Base-by-base conservation (phyloP, 1,140 invertebrate genomes). In the Cotesia vestalis region DNA sequence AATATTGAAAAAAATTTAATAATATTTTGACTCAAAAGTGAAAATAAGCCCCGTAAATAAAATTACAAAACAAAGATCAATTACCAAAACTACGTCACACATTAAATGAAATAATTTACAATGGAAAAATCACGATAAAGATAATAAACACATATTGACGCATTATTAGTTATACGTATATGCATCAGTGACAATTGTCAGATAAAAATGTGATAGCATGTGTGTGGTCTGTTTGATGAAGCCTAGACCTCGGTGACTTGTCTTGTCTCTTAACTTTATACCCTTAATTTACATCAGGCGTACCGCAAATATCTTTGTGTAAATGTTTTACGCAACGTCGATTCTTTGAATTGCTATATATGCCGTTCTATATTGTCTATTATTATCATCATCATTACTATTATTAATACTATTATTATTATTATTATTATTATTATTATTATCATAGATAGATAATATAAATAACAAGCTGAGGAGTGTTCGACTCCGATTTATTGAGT, bases 211-310 rank as follows among this genome's bases (percentile, higher is more conserved):
- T 14, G 40, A 46, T 46, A 11, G 40, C 51, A 11, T 71, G 62
- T 52, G 69, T 71, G 69, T 71, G 69, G 62, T 71, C 61, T 66
- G 34, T 27, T 53, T 71, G 46, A 53, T 66, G 38, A 72, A 69
- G 62, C 61, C 67, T 52, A 60, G 70, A 69, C 73, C 73, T 69
- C 70, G 66, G 40, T 72, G 73, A 72, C 66, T 72, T 69, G 51
- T 72, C 70, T 71, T 68, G 66, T 67, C 63, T 75, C 66, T 67
- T 67, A 34, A 51, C 51, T 53, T 27, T 67, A 63, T 72, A 72
- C 70, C 70, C 73, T 72, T 72, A 75, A 75, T 75, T 72, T 72
- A 57, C 66, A 72, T 64, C 70, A 61, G 66, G 40, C 70, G 14
- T 55, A 66, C 66, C 61, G 61, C 40, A 64, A 69, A 72, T 69